Evolutionary conservation across 2,797 vertebrate species (phyloP).

Genomic region (Esox lucius): DNA sequence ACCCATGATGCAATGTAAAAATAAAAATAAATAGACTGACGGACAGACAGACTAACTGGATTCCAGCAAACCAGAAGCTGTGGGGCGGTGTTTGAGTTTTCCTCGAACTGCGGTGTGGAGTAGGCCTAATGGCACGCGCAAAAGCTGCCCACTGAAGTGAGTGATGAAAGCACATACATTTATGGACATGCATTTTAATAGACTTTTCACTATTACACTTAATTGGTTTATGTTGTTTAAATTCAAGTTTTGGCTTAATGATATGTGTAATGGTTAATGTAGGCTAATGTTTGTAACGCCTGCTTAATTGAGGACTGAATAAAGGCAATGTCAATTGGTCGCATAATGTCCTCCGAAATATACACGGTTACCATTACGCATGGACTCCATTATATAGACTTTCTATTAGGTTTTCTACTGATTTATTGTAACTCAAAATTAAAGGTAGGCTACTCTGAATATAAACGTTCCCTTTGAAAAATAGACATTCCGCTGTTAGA

Average conservation of each 20-base stretch:
- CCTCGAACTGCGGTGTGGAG: slow-evolving; percentile 14
- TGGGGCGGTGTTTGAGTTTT: slow-evolving; percentile 13
- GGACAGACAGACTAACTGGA: background rate
- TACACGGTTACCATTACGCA: background rate
- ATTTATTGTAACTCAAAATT: background rate
- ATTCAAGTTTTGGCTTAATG: background rate
- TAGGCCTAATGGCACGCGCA: slow-evolving; percentile 4
- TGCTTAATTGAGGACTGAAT: background rate
- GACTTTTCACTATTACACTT: background rate
- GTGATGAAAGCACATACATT: background rate
- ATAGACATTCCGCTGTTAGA: background rate
- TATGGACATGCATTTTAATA: slow-evolving; percentile 8
- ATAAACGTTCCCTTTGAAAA: slow-evolving; percentile 1
- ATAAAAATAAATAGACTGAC: background rate
- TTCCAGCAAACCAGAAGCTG: slow-evolving; percentile 16
- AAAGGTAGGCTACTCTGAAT: background rate
- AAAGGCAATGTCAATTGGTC: background rate
- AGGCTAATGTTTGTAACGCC: background rate
- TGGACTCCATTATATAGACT: background rate
- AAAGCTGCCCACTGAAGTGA: slow-evolving; percentile 2
- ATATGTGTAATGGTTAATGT: background rate
- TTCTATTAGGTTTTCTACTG: background rate
- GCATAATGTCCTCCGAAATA: background rate
- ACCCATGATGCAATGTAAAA: slow-evolving; percentile 31
- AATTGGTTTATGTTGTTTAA: background rate